Base-by-base conservation (phyloP, 2,113 vertebrate genomes). In the Myrmophylax atrothorax region DNA sequence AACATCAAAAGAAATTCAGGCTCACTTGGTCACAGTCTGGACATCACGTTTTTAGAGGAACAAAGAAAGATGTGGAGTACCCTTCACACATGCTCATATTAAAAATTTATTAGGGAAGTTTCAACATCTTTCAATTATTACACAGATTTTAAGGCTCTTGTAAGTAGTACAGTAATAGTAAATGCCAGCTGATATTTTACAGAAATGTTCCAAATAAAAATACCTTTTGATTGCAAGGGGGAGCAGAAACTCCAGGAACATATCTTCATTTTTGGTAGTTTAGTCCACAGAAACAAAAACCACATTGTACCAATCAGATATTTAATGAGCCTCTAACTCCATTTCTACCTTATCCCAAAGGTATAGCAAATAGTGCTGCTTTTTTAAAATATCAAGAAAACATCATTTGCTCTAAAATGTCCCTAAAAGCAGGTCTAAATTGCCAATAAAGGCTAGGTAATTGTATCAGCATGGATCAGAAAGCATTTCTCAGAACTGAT, bases 401-500 rank as follows among this genome's bases (percentile, higher is more conserved):
- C 98, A 98, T 98, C 97, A 97, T 98, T 98, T 98, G 97, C 98
- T 98, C 97, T 98, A 98, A 98, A 98, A 98, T 97, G 98, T 98
- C 98, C 98, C 98, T 98, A 98, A 98, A 98, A 98, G 98, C 98
- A 97, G 98, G 97, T 97, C 98, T 98, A 98, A 98, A 98, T 98
- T 98, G 98, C 98, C 98, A 98, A 98, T 98, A 98, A 98, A 98
- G 97, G 97, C 97, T 80, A 95, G 97, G 97, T 98, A 98, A 98
- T 98, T 98, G 98, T 97, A 98, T 98, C 98, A 98, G 98, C 98
- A 98, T 98, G 97, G 98, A 98, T 98, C 98, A 98, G 97, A 98
- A 98, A 98, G 98, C 98, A 98, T 98, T 98, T 98, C 98, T 98
- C 98, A 97, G 98, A 97, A 98, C 97, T 97, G 91, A 97, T 96